phyloP scores from a whole-genome alignment of 2,797 vertebrate species.

The Scyliorhinus canicula region DNA sequence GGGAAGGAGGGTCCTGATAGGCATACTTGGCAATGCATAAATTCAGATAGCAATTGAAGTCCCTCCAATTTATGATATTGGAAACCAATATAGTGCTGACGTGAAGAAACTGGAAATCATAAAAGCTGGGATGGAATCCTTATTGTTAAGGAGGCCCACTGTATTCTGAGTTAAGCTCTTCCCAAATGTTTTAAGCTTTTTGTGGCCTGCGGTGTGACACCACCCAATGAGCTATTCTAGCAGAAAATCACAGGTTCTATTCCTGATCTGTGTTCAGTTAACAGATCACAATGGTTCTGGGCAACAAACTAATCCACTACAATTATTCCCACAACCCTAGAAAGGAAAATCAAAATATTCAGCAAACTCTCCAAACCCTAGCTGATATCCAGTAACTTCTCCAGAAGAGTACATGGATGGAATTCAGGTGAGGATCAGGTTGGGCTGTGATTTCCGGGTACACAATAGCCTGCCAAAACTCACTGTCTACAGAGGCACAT shows the following conservation, averaged over 20 bases:
- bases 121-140: neutral
- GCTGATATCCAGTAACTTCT: neutral
- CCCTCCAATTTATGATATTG: neutral
- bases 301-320: neutral
- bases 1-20: neutral
- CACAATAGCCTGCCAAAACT: neutral
- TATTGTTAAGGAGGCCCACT: neutral
- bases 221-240: neutral
- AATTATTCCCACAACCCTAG: neutral
- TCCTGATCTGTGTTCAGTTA: neutral
- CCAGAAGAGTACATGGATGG: neutral
- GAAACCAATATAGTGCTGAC: neutral
- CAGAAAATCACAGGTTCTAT: neutral
- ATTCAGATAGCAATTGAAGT: too few relatives aligned
- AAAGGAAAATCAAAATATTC: too few relatives aligned
- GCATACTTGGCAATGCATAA: neutral
- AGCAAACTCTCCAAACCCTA: neutral
- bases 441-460: neutral
- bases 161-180: neutral
- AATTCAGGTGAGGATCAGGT: neutral
- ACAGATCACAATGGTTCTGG: neutral
- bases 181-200: neutral
- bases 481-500: neutral
- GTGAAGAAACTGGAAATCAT: neutral
- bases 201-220: neutral